Percentiles rank a stretch among this genome's conserved stretches.
phyloP scores from a whole-genome alignment of 2,113 vertebrate genomes.

The Solea senegalensis region DNA sequence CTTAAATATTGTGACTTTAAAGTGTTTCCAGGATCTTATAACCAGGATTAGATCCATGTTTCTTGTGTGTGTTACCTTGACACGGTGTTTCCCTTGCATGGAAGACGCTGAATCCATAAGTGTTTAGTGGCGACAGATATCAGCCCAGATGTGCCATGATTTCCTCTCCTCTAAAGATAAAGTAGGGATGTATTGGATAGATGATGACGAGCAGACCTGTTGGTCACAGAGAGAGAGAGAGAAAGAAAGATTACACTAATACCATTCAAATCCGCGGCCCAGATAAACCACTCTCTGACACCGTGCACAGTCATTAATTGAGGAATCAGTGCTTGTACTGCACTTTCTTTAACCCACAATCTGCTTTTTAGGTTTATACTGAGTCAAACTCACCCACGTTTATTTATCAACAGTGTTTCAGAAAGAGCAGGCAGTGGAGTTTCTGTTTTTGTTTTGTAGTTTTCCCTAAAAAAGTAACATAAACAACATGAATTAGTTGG shows the following conservation, averaged over 20 bases:
- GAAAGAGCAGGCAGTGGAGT: no score
- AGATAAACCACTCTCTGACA: slow-evolving; percentile 30
- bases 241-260: slow-evolving; percentile 65
- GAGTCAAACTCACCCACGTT: no score
- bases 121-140: background rate
- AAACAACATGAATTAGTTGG: no score
- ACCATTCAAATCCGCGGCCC: slow-evolving; percentile 43
- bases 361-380: no score
- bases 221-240: slow-evolving; percentile 23
- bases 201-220: slow-evolving; percentile 40
- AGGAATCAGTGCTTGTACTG: background rate
- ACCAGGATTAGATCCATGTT: no score
- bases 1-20: no score
- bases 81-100: background rate
- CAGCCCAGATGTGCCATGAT: slow-evolving; percentile 36
- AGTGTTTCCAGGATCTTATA: no score
- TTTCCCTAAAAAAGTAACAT: no score
- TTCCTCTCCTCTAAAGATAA: slow-evolving; percentile 23
- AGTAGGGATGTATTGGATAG: slow-evolving; percentile 5
- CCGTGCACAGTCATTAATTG: background rate
- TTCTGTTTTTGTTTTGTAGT: background rate
- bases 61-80: no score
- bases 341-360: background rate
- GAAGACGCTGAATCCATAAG: background rate
- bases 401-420: no score